These are phyloP conservation scores for Etheostoma perlongum DNA, from an alignment of 2,797 vertebrate genomes.

Conservation along the genomic window DNA sequence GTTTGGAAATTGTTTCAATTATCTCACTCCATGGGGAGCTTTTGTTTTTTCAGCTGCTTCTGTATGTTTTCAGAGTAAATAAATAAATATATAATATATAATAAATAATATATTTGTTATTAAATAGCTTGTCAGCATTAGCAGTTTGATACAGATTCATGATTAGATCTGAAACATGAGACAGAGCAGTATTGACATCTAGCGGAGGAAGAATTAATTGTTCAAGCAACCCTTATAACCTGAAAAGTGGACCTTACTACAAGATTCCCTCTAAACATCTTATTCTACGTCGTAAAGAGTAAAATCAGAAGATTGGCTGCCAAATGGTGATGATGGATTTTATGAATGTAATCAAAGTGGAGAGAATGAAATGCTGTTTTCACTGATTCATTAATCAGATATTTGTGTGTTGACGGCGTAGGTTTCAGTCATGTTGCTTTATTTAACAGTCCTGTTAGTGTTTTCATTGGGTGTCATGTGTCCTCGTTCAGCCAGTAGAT, in stretches of 20 bases:
- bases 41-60: background rate
- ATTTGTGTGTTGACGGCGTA: background rate
- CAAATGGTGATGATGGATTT: background rate
- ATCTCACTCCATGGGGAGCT: background rate
- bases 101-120: background rate
- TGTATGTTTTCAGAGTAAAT: background rate
- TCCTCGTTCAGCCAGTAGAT: slow-evolving; percentile 66
- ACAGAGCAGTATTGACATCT: slow-evolving; percentile 63
- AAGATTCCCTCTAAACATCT: background rate
- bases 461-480: background rate
- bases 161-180: background rate
- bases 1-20: background rate
- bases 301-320: background rate
- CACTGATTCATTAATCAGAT: background rate
- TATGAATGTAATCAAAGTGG: background rate
- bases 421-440: background rate
- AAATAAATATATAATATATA: too few species aligned
- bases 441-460: background rate
- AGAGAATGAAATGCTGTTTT: background rate
- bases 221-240: background rate
- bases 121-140: background rate
- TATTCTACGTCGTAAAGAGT: background rate
- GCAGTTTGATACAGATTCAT: background rate
- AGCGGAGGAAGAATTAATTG: slow-evolving; percentile 46
- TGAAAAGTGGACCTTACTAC: background rate